Evolutionary conservation across 2,797 vertebrate genomes (phyloP).

Genomic region (Coregonus ussuriensis): DNA sequence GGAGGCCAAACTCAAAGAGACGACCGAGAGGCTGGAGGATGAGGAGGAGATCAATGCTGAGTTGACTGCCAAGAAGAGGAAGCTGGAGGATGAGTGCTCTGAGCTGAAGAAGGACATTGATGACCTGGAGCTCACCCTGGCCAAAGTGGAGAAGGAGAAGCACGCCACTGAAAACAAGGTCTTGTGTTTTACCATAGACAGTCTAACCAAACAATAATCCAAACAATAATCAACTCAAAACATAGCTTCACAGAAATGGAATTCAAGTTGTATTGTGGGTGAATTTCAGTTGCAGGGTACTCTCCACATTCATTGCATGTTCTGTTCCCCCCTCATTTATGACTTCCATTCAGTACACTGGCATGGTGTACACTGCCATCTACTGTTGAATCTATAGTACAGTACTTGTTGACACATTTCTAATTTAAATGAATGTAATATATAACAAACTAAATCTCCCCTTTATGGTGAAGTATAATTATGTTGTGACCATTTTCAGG

Average conservation of each 20-base stretch:
- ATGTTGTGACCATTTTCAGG: no score
- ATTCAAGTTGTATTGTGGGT: not conserved
- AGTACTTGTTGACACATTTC: not conserved
- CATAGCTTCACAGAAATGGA: not conserved
- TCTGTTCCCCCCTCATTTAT: no score
- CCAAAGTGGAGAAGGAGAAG: constrained; percentile 5
- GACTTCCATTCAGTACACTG: no score
- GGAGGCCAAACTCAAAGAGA: not conserved
- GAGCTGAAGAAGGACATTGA: not conserved
- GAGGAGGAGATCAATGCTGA: not conserved
- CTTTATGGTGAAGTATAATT: no score
- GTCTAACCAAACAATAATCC: not conserved
- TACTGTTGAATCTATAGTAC: no score
- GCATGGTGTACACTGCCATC: no score
- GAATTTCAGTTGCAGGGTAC: no score
- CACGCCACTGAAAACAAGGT: constrained; percentile 62
- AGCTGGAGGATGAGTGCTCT: not conserved
- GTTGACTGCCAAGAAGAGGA: not conserved
- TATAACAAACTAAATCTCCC: no score
- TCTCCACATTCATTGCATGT: no score
- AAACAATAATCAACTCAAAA: not conserved
- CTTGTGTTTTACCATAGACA: not conserved
- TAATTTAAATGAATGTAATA: no score
- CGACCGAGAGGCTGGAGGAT: constrained; percentile 1
- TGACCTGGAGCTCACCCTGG: not conserved